Percentiles rank a stretch among this genome's conserved stretches.
Conservation (phyloP, 2,113 vertebrate genomes). For the Mormyrus lacerda region DNA sequence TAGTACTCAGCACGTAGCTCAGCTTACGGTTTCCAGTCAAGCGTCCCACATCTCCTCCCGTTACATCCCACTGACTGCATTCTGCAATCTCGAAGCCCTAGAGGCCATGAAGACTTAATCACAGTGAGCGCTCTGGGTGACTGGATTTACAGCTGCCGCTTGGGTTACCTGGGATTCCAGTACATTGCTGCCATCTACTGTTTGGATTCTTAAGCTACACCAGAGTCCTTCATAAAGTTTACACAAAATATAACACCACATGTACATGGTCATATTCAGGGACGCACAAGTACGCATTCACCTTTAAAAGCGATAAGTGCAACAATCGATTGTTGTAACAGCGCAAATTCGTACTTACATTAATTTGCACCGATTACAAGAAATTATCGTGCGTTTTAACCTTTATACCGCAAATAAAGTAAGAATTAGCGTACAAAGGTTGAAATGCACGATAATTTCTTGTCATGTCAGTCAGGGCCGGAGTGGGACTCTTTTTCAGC, state of each 20-base stretch:
- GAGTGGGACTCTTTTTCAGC: too few relatives aligned
- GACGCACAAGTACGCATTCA: not conserved
- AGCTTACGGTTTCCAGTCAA: not conserved
- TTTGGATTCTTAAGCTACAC: not conserved
- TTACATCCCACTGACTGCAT: not conserved
- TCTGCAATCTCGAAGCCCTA: not conserved
- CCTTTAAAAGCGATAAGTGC: not conserved
- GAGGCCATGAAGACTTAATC: not conserved
- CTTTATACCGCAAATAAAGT: too few relatives aligned
- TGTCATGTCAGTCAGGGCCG: too few relatives aligned
- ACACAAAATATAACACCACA: not conserved
- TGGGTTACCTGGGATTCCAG: not conserved
- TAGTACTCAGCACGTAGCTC: not conserved
- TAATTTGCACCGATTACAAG: not conserved
- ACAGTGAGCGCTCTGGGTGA: not conserved
- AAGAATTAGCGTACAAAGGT: too few relatives aligned
- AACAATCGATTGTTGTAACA: too few relatives aligned
- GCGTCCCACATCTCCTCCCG: not conserved
- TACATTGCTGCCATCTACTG: constrained; percentile 48
- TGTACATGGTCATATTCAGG: not conserved
- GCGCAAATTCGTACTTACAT: not conserved
- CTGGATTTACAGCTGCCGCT: not conserved
- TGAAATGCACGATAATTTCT: too few relatives aligned
- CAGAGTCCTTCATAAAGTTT: not conserved
- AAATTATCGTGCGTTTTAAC: too few relatives aligned